Evolutionary conservation across 2,113 vertebrate species (phyloP).

Genomic region (Onychorhynchus coronatus): DNA sequence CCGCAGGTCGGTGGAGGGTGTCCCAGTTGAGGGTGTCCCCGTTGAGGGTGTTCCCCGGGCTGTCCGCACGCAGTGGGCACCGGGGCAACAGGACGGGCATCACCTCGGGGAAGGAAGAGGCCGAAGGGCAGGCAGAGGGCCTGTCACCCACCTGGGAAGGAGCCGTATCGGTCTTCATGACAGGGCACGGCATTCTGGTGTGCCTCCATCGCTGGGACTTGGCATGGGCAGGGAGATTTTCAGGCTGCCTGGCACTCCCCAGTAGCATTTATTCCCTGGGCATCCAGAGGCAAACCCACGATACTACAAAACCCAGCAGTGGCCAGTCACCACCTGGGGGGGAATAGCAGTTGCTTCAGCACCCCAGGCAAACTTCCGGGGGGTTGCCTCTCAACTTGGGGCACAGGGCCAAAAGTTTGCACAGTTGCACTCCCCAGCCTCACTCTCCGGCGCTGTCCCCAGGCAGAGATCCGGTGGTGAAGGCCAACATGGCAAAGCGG

Average conservation of each 20-base stretch:
- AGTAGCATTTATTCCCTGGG: background rate
- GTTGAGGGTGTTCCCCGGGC: background rate
- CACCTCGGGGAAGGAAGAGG: background rate
- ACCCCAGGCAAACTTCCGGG: background rate
- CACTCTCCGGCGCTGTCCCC: accelerated
- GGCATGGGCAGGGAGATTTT: background rate
- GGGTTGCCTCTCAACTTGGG: background rate
- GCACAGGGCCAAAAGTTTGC: background rate
- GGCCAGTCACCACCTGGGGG: accelerated
- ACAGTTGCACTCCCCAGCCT: background rate
- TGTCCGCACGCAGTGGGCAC: background rate
- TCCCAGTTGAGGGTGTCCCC: accelerated
- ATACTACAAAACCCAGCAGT: background rate
- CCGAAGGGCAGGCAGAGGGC: background rate
- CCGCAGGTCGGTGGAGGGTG: background rate
- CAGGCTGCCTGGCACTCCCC: background rate
- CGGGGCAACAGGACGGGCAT: accelerated
- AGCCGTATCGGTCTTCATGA: background rate
- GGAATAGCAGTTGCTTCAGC: background rate
- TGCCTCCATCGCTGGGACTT: background rate
- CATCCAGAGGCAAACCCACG: accelerated
- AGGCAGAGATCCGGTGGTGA: background rate
- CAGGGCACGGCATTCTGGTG: accelerated
- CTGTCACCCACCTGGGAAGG: background rate
- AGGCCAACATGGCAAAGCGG: constrained; percentile 34